phyloP scores from a whole-genome alignment of 2,797 vertebrate genomes.

The Halcyon smyrnensis region DNA sequence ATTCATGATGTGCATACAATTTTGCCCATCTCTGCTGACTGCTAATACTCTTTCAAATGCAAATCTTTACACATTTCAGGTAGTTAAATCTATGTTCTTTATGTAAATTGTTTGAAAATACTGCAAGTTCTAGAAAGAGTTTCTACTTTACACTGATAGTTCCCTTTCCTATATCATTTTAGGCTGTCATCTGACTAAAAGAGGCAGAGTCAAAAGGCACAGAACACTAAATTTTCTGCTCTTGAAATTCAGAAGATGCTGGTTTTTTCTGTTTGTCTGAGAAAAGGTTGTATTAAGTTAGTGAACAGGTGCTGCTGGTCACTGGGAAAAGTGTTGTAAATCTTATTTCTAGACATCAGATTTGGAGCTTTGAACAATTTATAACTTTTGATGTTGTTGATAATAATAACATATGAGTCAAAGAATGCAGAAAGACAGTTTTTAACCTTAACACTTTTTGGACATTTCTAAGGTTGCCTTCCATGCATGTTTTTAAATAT shows the following conservation, averaged over 20 bases:
- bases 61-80: neutral
- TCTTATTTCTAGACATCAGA: neutral
- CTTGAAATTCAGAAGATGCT: neutral
- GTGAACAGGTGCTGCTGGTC: neutral
- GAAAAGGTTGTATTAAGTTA: neutral
- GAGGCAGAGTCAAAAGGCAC: neutral
- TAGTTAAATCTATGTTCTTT: neutral
- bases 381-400: neutral
- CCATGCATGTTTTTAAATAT: neutral
- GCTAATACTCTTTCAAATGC: slow-evolving; percentile 10
- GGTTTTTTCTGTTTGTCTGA: neutral
- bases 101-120: neutral
- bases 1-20: neutral
- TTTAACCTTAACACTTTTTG: neutral
- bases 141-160: neutral
- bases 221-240: neutral
- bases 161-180: neutral
- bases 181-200: neutral
- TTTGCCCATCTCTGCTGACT: neutral
- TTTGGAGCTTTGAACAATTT: neutral
- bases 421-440: neutral
- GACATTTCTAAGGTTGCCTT: neutral
- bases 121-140: neutral
- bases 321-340: neutral
- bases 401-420: neutral